Percentiles rank a stretch among this genome's conserved stretches.
phyloP scores from a whole-genome alignment of 2,888 invertebrate genomes.

The Brassicogethes aeneus region DNA sequence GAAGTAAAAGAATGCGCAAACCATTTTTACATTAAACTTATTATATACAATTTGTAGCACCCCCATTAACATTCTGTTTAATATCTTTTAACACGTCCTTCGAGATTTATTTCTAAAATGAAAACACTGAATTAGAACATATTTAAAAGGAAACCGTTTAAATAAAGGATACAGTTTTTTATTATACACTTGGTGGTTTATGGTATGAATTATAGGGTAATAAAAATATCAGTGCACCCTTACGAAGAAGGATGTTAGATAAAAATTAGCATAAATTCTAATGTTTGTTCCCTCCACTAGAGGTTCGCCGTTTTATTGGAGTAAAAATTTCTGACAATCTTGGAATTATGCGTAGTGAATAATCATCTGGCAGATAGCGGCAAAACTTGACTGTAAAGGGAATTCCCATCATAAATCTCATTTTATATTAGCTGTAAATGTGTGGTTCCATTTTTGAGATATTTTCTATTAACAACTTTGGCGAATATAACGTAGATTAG shows the following conservation, averaged over 20 bases:
- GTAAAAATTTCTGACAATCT: constrained; percentile 12
- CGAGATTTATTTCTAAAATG: too few relatives aligned
- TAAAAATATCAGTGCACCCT: background rate
- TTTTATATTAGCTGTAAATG: constrained; percentile 17
- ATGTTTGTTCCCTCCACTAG: background rate
- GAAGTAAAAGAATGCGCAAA: too few relatives aligned
- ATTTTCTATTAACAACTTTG: too few relatives aligned
- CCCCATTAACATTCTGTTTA: too few relatives aligned
- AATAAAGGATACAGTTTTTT: background rate
- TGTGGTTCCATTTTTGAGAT: constrained; percentile 9
- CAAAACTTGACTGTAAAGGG: constrained; percentile 17
- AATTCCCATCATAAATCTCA: constrained; percentile 23
- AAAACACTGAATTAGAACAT: too few relatives aligned
- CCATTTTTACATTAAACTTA: too few relatives aligned
- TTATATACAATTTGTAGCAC: too few relatives aligned
- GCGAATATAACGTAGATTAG: too few relatives aligned
- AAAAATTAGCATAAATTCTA: background rate
- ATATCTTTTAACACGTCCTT: too few relatives aligned
- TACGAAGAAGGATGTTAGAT: background rate
- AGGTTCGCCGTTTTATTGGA: constrained; percentile 14
- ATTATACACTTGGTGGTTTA: background rate
- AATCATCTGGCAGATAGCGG: constrained; percentile 16
- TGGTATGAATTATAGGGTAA: background rate
- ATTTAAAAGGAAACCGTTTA: background rate
- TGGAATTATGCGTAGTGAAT: constrained; percentile 14